A percentile compares a stretch with the other conserved stretches of the same genome.
Conservation (phyloP, 1,140 invertebrate species). For the Myzus persicae region DNA sequence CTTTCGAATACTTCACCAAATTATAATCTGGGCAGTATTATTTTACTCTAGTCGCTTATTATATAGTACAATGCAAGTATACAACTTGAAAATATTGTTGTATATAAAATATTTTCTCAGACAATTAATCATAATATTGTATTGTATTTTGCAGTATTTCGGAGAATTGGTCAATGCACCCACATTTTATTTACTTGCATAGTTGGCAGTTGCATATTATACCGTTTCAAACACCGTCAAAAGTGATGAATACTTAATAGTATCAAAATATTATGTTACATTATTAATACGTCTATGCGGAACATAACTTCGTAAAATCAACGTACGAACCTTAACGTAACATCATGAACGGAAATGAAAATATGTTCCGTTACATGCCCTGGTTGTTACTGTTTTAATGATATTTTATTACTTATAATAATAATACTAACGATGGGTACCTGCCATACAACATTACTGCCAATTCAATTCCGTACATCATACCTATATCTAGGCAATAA, state of each 20-base stretch:
- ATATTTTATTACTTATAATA: slow-evolving; percentile 12
- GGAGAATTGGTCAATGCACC: neutral
- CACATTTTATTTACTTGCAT: neutral
- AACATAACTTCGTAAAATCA: neutral
- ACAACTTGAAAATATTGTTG: neutral
- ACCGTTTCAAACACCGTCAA: neutral
- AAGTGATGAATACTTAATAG: neutral
- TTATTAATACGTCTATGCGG: neutral
- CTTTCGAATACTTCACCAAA: neutral
- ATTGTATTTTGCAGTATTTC: neutral
- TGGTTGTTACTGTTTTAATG: slow-evolving; percentile 7
- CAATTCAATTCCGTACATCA: neutral
- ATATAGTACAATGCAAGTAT: too few relatives aligned
- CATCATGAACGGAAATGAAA: slow-evolving; percentile 10
- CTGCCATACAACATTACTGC: neutral
- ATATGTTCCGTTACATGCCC: slow-evolving; percentile 43
- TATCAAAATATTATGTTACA: neutral
- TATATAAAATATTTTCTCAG: neutral
- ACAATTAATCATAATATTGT: neutral
- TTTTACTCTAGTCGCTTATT: neutral
- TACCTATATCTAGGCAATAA: neutral
- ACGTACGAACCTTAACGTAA: neutral
- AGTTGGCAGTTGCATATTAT: neutral
- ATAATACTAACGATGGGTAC: neutral
- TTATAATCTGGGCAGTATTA: neutral